These are phyloP conservation scores for Apantesis nais DNA, from an alignment of 2,888 invertebrate species.

Conservation along the genomic window DNA sequence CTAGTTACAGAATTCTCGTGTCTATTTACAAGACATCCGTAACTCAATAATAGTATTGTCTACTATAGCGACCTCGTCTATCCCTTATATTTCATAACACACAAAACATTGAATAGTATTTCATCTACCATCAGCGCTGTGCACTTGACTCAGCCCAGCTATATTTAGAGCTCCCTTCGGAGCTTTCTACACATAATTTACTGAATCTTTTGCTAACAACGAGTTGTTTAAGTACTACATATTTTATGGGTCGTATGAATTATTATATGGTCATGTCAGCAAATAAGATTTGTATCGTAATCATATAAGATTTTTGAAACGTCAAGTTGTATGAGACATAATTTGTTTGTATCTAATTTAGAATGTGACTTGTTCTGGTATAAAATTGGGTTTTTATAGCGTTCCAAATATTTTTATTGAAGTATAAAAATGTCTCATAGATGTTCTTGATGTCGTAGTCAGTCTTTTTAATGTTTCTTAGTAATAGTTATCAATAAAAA, in stretches of 20 bases:
- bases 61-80: conserved; percentile 42
- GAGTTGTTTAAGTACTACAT: conserved; percentile 19
- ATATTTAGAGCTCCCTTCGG: conserved; percentile 56
- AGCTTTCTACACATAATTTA: conserved; percentile 51
- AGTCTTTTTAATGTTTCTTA: background rate
- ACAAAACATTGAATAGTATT: conserved; percentile 38
- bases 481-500: background rate
- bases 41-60: conserved; percentile 40
- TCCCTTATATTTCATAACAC: conserved; percentile 30
- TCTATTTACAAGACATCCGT: conserved; percentile 41
- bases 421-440: conserved; percentile 30
- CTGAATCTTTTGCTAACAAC: conserved; percentile 33
- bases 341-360: conserved; percentile 8
- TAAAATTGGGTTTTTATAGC: conserved; percentile 32
- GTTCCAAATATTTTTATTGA: conserved; percentile 44
- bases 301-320: background rate
- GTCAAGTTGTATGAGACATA: background rate
- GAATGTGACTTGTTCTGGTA: conserved; percentile 24
- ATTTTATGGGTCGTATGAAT: background rate
- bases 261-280: conserved; percentile 2
- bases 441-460: conserved; percentile 19
- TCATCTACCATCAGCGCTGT: conserved; percentile 40
- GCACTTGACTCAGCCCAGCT: conserved; percentile 60
- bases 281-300: background rate
- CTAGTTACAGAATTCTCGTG: conserved; percentile 34